A percentile compares a stretch with the other conserved stretches of the same genome.
phyloP scores from a whole-genome alignment of 2,888 invertebrate species.

The Julus scandinavius region DNA sequence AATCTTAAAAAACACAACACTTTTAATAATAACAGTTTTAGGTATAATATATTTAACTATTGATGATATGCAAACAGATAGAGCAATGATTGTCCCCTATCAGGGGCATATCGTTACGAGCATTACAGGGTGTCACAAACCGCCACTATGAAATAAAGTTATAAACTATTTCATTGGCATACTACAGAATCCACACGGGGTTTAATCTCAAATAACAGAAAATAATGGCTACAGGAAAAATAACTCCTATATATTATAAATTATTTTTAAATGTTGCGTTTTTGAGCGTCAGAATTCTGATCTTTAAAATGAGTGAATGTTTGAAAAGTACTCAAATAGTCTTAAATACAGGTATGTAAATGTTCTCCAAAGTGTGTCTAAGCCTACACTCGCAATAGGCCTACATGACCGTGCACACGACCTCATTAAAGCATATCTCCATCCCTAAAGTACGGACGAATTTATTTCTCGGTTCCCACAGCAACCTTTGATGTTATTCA shows the following conservation, averaged over 20 bases:
- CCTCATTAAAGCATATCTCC: conserved; percentile 1
- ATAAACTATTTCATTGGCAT: neutral
- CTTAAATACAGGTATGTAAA: neutral
- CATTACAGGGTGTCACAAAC: no score
- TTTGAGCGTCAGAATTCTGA: neutral
- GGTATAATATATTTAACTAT: no score
- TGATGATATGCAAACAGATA: no score
- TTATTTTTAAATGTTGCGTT: no score
- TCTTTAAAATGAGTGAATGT: neutral
- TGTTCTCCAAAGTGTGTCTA: neutral
- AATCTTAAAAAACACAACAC: no score
- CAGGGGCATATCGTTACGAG: no score
- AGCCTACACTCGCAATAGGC: neutral
- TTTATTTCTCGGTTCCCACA: neutral
- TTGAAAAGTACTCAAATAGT: no score
- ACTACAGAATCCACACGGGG: neutral
- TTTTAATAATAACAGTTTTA: no score
- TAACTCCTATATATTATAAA: no score
- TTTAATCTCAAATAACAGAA: neutral
- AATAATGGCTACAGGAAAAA: neutral
- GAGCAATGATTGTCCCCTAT: no score
- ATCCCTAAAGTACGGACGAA: neutral
- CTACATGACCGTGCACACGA: neutral
- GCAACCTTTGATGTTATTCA: conserved; percentile 1
- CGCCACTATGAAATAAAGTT: neutral